Percentiles rank a stretch among this genome's conserved stretches.
phyloP scores from a whole-genome alignment of 1,140 invertebrate species.

The Coptotermes formosanus region DNA sequence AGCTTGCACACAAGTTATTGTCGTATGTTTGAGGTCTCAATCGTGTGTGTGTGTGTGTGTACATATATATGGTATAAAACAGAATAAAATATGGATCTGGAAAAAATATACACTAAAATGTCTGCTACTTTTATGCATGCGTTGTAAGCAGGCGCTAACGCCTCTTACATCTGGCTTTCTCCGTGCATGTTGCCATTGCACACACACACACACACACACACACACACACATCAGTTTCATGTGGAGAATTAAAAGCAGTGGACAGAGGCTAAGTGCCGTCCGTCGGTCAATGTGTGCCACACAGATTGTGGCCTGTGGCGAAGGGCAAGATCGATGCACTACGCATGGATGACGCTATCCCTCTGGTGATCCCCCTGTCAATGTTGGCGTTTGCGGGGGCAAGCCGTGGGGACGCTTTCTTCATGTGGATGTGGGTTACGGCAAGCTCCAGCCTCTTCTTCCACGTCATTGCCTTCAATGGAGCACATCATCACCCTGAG shows the following conservation, averaged over 20 bases:
- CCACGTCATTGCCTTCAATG: conserved; percentile 65
- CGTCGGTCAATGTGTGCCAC: neutral
- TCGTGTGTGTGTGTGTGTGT: too few relatives aligned
- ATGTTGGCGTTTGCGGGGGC: neutral
- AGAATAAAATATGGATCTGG: too few relatives aligned
- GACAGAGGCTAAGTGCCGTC: neutral
- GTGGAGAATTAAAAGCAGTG: neutral
- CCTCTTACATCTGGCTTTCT: too few relatives aligned
- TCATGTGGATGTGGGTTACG: conserved; percentile 61
- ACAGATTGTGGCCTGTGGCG: neutral
- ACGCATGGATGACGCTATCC: neutral
- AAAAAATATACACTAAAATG: too few relatives aligned
- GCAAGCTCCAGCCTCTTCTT: conserved; percentile 62
- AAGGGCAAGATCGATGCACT: neutral
- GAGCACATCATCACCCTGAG: conserved; percentile 79
- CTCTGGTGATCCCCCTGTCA: neutral
- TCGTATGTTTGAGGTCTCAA: too few relatives aligned
- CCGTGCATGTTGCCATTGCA: too few relatives aligned
- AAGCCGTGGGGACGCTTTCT: conserved; percentile 43
- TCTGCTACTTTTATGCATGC: too few relatives aligned
- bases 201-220: too few relatives aligned
- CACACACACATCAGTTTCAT: too few relatives aligned
- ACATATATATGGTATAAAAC: too few relatives aligned
- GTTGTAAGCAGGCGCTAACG: too few relatives aligned
- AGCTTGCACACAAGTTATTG: too few relatives aligned